Conservation (phyloP, 1,140 invertebrate species). For the Prorops nasuta region DNA sequence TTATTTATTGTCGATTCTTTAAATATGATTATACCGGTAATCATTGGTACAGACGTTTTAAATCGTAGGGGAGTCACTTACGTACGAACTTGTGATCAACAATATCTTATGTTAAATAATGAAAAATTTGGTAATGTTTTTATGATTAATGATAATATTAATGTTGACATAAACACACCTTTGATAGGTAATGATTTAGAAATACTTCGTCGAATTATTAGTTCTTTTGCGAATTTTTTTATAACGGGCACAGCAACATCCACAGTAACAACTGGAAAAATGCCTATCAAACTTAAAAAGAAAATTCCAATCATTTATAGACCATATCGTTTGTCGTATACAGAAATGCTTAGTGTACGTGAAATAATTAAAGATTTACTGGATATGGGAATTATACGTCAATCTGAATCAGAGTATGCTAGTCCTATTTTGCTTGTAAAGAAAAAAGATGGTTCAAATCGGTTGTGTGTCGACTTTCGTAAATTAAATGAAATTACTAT, state of each 20-base stretch:
- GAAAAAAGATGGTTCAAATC: constrained; percentile 15
- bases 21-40: neutral
- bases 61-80: neutral
- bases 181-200: neutral
- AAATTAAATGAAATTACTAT: constrained; percentile 13
- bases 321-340: constrained; percentile 25
- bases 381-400: neutral
- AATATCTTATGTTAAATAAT: no score
- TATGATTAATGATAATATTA: no score
- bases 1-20: neutral
- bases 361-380: constrained; percentile 30
- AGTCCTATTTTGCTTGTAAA: constrained; percentile 15
- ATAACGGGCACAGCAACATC: neutral
- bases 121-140: no score
- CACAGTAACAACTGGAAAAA: neutral
- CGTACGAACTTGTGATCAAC: no score
- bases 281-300: constrained; percentile 28
- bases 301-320: constrained; percentile 30
- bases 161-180: neutral
- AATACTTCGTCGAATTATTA: neutral
- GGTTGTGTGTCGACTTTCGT: constrained; percentile 14
- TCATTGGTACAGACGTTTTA: neutral
- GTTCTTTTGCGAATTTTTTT: neutral
- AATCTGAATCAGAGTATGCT: constrained; percentile 2
- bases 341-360: constrained; percentile 26